A percentile compares a stretch with the other conserved stretches of the same genome.
phyloP scores from a whole-genome alignment of 2,113 vertebrate genomes.

The Argyrosomus japonicus region DNA sequence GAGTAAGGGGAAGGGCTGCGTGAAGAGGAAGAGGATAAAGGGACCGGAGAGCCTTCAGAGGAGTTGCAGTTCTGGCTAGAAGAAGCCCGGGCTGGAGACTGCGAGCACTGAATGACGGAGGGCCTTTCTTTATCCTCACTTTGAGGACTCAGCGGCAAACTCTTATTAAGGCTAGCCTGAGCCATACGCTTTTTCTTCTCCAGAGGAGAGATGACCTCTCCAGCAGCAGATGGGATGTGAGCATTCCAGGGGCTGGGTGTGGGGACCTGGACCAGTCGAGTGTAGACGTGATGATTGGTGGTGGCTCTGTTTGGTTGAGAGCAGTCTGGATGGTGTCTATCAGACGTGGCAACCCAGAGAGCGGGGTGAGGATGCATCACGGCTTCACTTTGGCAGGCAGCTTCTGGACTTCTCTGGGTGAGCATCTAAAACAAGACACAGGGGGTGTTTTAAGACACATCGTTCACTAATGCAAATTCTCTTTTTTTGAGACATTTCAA shows the following conservation, averaged over 20 bases:
- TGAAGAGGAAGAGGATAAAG: slow-evolving; percentile 81
- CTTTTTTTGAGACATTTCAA: background rate
- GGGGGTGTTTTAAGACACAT: background rate
- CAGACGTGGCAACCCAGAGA: slow-evolving; percentile 68
- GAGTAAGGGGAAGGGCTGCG: slow-evolving; percentile 82
- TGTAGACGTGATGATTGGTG: slow-evolving; percentile 53
- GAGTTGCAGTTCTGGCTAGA: slow-evolving; percentile 68
- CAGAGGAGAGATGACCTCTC: slow-evolving; percentile 92
- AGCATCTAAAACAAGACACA: slow-evolving; percentile 43
- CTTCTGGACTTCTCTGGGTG: slow-evolving; percentile 60
- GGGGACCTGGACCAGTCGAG: slow-evolving; percentile 79
- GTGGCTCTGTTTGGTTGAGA: slow-evolving; percentile 36
- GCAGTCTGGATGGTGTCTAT: slow-evolving; percentile 56
- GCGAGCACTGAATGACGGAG: slow-evolving; percentile 83
- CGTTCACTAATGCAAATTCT: background rate
- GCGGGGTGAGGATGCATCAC: slow-evolving; percentile 55
- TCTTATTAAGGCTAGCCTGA: slow-evolving; percentile 86
- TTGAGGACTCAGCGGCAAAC: slow-evolving; percentile 31
- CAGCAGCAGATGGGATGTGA: slow-evolving; percentile 78
- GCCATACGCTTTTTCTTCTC: slow-evolving; percentile 96
- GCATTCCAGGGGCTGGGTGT: slow-evolving; percentile 61
- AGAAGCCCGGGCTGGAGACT: slow-evolving; percentile 67
- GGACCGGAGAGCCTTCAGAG: slow-evolving; percentile 82
- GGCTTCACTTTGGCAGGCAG: slow-evolving; percentile 57
- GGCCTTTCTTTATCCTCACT: slow-evolving; percentile 79